Evolutionary conservation across 1,140 invertebrate genomes (phyloP), one percentile per base, ranked within the genome.

Genomic region (Halesus radiatus): DNA sequence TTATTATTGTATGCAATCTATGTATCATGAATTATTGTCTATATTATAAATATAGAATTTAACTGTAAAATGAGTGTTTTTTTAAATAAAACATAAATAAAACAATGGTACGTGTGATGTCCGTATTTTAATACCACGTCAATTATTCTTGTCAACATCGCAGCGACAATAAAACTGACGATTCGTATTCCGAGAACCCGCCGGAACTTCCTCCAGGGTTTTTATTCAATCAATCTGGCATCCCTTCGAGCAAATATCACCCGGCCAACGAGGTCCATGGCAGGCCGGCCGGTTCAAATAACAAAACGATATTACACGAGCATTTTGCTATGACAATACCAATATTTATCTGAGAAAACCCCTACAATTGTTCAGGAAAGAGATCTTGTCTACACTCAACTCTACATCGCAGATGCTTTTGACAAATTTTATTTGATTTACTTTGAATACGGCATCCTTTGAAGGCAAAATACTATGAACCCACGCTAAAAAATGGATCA

Each of bases 221-320:
- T 64, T 64, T 64, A 64, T 64, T 64, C 62, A 64, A 64, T 64
- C 62, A 64, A 32, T 64, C 62, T 32, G 26, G 26, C 26, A 64
- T 37, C 62, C 62, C 62, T 64, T 26, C 22, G 26, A 32, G 22
- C 26, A 32, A 64, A 64, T 64, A 64, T 64, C 62, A 26, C 3
- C 3, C 62, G 26, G 15, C 15, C 62, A 64, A 26, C 62, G 3
- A 1, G 60, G 22, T 2, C 60, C 5, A 64, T 64, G 16, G 22
- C n/a, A n/a, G n/a, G n/a, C 23, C 7, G 23, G 29, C 3, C 60
- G 20, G 8, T 23, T 7, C 53, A 32, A 32, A 3, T 20, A 18
- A 58, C 54, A 23, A 26, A 20, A 64, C n/a, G 29, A 64, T 64
- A 64, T 29, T 22, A 64, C 60, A 16, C 15, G 22, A 26, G 23